These are phyloP conservation scores for Calliphora vomitoria DNA, from an alignment of 2,888 invertebrate species.

Conservation along the genomic window DNA sequence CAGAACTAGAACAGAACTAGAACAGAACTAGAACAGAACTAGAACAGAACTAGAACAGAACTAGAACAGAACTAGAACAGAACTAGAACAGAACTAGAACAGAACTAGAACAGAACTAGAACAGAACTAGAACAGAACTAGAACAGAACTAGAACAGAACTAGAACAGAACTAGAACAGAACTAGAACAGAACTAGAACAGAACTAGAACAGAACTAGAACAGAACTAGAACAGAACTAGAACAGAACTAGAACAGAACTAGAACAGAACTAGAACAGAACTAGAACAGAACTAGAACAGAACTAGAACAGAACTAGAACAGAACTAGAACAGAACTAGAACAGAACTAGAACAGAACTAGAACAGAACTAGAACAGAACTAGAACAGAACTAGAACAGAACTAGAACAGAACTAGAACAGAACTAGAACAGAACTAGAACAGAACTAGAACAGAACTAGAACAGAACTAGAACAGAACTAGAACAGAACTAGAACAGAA, in stretches of 20 bases:
- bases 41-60: not conserved
- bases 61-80: conserved; percentile 7
- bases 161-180: not conserved
- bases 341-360: not conserved
- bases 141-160: not conserved
- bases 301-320: not conserved
- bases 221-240: not conserved
- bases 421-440: not conserved
- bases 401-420: conserved; percentile 1
- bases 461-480: not conserved
- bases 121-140: not conserved
- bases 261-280: no score
- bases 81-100: conserved; percentile 10
- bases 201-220: conserved; percentile 6
- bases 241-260: not conserved
- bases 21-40: not conserved
- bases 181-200: not conserved
- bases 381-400: not conserved
- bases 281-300: not conserved
- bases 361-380: conserved; percentile 1
- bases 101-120: not conserved
- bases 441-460: not conserved
- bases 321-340: conserved; percentile 9
- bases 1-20: not conserved
- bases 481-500: not conserved